Conservation (phyloP, 2,888 invertebrate species). For the Macroteleia sp. region DNA sequence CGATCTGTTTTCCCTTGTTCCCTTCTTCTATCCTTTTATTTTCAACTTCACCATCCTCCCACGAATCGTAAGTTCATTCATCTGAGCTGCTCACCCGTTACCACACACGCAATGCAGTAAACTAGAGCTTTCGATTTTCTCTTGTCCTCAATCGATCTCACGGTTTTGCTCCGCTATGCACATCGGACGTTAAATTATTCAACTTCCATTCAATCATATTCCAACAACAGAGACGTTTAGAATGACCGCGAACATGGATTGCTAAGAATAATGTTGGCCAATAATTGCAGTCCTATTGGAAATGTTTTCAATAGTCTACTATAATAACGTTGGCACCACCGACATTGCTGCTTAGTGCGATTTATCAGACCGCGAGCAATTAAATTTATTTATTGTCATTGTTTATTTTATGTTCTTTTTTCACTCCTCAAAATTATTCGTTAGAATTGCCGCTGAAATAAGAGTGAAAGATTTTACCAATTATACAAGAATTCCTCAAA, state of each 20-base stretch:
- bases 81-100: constrained; percentile 69
- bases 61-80: constrained; percentile 70
- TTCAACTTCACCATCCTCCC: constrained; percentile 14
- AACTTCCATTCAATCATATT: constrained; percentile 55
- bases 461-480: background rate
- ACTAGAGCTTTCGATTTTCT: constrained; percentile 56
- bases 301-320: constrained; percentile 6
- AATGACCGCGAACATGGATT: constrained; percentile 37
- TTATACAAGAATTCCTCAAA: constrained; percentile 1
- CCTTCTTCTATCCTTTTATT: constrained; percentile 16
- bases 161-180: constrained; percentile 75
- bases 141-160: constrained; percentile 57
- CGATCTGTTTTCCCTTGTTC: constrained; percentile 22
- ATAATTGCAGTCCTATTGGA: constrained; percentile 9
- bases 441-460: background rate
- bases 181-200: constrained; percentile 71
- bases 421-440: background rate
- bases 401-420: constrained; percentile 2
- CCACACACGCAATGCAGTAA: constrained; percentile 70
- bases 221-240: constrained; percentile 15
- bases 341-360: background rate
- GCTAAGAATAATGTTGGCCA: constrained; percentile 25
- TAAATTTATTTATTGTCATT: constrained; percentile 2
- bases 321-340: background rate
- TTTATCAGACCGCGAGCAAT: constrained; percentile 4